Evolutionary conservation across 2,113 vertebrate genomes (phyloP), one percentile per base, ranked within the genome.

Genomic region (Synchiropus splendidus): DNA sequence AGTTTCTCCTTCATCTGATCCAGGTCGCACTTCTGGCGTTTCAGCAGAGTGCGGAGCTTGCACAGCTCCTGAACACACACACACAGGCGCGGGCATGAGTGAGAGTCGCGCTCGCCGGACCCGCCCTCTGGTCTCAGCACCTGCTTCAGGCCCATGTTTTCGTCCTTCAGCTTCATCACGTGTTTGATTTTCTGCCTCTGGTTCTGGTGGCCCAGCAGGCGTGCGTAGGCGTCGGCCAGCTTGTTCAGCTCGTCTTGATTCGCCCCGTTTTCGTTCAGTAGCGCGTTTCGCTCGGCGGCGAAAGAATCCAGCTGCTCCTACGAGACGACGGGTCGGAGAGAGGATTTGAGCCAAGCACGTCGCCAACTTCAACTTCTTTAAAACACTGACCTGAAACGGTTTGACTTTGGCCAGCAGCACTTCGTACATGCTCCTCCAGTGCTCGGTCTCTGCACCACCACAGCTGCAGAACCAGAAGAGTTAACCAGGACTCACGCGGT

Each of bases 111-210:
- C 21, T 5, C 8, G 21, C 8, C 21, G 21, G n/a, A n/a, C n/a
- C n/a, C n/a, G n/a, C 12, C 6, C 42, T 10, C 35, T 6, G 34
- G 2, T 1, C 10, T 10, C 3, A 13, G 62, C 50, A 97, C 95
- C 90, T 89, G 88, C 72, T 90, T 94, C 2, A 98, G 78, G 18
- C 80, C 54, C 2, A 69, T 44, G 16, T 98, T 98, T 53, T 98
- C 91, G 41, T 92, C 88, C 57, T 98, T 98, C 27, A 98, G 16
- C 61, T 92, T 96, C 77, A 94, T 83, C 57, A 98, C 89, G 31
- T 98, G 95, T 51, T 89, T 96, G 74, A 98, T 98, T 83, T 98
- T 98, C 78, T 98, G 95, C 64, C 88, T 91, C 67, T 94, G 89
- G 77, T 98, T 98, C 69, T 98, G 95, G 68, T 98, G 95, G 30